Evolutionary conservation across 2,113 vertebrate species (phyloP).

Genomic region (Notechis scutatus): DNA sequence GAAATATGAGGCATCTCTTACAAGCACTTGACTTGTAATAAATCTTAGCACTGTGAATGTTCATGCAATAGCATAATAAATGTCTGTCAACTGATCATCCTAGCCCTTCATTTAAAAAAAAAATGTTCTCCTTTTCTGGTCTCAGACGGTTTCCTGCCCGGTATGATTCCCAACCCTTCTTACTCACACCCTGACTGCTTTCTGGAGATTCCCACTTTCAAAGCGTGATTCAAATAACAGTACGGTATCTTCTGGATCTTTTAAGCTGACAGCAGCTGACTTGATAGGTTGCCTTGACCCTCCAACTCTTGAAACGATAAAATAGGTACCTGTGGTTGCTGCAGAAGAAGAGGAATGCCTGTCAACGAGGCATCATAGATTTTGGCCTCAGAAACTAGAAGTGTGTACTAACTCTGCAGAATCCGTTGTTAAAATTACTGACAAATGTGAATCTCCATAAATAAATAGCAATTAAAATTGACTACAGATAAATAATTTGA

Average conservation of each 20-base stretch:
- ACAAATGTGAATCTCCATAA: background rate
- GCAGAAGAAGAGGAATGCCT: background rate
- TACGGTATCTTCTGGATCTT: slow-evolving; percentile 60
- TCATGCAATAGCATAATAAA: background rate
- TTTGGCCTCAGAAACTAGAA: background rate
- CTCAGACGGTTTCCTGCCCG: background rate
- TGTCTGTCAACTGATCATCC: background rate
- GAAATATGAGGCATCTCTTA: background rate
- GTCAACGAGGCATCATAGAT: background rate
- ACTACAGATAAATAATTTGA: background rate
- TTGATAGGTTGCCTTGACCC: slow-evolving; percentile 70
- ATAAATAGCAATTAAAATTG: background rate
- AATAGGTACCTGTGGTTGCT: slow-evolving; percentile 70
- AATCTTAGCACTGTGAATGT: background rate
- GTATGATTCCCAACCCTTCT: accelerated
- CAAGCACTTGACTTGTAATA: background rate
- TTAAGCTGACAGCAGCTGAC: slow-evolving; percentile 24
- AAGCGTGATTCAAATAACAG: slow-evolving; percentile 91
- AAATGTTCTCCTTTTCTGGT: background rate
- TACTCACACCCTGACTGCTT: slow-evolving; percentile 84
- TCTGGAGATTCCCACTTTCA: slow-evolving; percentile 92
- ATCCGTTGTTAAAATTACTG: background rate
- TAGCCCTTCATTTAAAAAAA: background rate
- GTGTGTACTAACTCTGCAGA: background rate
- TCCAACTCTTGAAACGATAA: slow-evolving; percentile 75